Base-by-base conservation (phyloP, 2,888 invertebrate genomes). In the Stenoptilia bipunctidactyla region DNA sequence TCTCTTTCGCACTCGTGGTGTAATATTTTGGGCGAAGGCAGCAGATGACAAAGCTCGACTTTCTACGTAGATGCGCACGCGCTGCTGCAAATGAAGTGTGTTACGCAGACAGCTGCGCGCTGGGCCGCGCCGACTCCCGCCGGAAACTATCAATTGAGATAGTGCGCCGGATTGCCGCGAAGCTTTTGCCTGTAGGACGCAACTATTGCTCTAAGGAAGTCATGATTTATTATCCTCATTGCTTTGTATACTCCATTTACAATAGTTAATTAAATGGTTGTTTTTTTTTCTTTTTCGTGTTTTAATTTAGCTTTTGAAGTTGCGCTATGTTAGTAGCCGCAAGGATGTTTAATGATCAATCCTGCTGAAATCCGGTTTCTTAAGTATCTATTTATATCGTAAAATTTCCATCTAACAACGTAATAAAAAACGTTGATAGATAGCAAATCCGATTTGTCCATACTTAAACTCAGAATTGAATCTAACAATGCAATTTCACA, bases 141-240 rank as follows among this genome's bases (percentile, higher is more conserved):
- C 82, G 83, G 83, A 83, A 83, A 71, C 74, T 67, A 83, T 82
- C 77, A 80, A 83, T 83, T 82, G 62, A 76, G 77, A 77, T 75
- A 76, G 76, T 71, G 70, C 69, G 69, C 65, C 61, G 74, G 74
- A 75, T 80, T 69, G 79, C 72, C 66, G 67, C 73, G 67, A 66
- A 70, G 70, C 71, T 72, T 57, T 67, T 66, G 63, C 62, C 12
- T 2, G 6, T 12, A 30, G 30, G 80, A 80, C 72, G 79, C 67
- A 62, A 69, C 77, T 68, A 74, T 75, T 75, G 20, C 20, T 20
- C 58, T 61, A 65, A 77, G 82, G 80, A 82, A 77, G 60, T 75
- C 46, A 68, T 76, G 82, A 80, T 83, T 83, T 83, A 83, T 66
- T 73, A 66, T 66, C 63, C 75, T 72, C 70, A 80, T 80, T 82